Evolutionary conservation across 2,113 vertebrate genomes (phyloP).

Genomic region (Vulpes ferrilata): DNA sequence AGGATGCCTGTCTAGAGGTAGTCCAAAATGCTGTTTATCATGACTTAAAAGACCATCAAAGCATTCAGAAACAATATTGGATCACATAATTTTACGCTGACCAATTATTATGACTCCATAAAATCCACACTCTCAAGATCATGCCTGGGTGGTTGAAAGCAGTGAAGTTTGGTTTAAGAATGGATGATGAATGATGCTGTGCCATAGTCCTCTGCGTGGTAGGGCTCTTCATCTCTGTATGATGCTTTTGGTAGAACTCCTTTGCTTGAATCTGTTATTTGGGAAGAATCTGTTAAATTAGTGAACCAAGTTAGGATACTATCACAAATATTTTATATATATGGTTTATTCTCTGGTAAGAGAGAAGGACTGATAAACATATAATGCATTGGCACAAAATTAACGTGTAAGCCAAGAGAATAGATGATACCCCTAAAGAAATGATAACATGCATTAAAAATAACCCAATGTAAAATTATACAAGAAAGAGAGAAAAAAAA

Average conservation of each 20-base stretch:
- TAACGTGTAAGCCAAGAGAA: not conserved
- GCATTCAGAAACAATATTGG: not conserved
- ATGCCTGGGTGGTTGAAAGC: not conserved
- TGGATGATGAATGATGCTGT: not conserved
- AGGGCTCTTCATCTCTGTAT: not conserved
- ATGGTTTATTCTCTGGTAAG: not conserved
- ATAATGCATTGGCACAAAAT: not conserved
- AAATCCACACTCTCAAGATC: not conserved
- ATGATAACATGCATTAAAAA: not conserved
- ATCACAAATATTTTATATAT: not conserved
- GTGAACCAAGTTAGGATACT: not conserved
- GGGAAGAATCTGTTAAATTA: not conserved
- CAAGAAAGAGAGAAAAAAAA: not conserved
- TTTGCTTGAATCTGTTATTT: not conserved
- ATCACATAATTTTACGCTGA: not conserved
- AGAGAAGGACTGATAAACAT: not conserved
- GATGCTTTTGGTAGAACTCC: not conserved
- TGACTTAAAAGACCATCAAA: not conserved
- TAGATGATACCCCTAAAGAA: not conserved
- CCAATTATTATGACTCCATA: not conserved
- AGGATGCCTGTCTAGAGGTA: not conserved
- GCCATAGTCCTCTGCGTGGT: accelerated
- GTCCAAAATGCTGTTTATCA: not conserved
- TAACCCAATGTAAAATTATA: not conserved
- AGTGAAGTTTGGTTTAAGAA: not conserved